phyloP scores from a whole-genome alignment of 2,888 invertebrate genomes.

The Camptogramma bilineatum region DNA sequence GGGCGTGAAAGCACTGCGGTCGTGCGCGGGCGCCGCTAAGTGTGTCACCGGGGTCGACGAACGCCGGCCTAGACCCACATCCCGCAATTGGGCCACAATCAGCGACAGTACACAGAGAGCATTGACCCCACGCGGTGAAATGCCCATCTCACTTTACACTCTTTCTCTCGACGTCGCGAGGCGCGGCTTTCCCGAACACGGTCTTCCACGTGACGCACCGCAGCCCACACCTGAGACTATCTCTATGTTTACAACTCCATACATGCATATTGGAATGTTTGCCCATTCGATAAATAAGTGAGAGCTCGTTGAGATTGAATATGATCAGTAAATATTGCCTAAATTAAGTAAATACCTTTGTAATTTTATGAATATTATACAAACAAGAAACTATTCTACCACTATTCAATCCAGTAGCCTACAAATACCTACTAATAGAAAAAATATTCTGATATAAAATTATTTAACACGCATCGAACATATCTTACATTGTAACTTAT shows the following conservation, averaged over 20 bases:
- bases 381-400: too few relatives aligned
- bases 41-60: constrained; percentile 84
- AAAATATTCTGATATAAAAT: not conserved
- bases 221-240: constrained; percentile 24
- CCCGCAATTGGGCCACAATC: constrained; percentile 84
- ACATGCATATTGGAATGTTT: constrained; percentile 7
- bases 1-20: constrained; percentile 80
- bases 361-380: too few relatives aligned
- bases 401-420: too few relatives aligned
- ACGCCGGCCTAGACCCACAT: constrained; percentile 86
- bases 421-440: not conserved
- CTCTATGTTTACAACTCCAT: constrained; percentile 14
- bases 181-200: constrained; percentile 71
- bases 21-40: constrained; percentile 78
- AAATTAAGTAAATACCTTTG: not conserved
- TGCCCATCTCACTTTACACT: constrained; percentile 83
- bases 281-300: constrained; percentile 6
- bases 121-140: constrained; percentile 84
- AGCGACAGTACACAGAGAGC: constrained; percentile 83
- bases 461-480: not conserved
- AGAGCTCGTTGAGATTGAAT: not conserved
- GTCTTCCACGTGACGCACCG: constrained; percentile 43
- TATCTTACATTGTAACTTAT: constrained; percentile 1
- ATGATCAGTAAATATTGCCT: not conserved
- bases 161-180: constrained; percentile 77